Percentiles rank a stretch among this genome's conserved stretches.
Conservation (phyloP, 1,140 invertebrate genomes). For the Zaprionus kolodkinae region DNA sequence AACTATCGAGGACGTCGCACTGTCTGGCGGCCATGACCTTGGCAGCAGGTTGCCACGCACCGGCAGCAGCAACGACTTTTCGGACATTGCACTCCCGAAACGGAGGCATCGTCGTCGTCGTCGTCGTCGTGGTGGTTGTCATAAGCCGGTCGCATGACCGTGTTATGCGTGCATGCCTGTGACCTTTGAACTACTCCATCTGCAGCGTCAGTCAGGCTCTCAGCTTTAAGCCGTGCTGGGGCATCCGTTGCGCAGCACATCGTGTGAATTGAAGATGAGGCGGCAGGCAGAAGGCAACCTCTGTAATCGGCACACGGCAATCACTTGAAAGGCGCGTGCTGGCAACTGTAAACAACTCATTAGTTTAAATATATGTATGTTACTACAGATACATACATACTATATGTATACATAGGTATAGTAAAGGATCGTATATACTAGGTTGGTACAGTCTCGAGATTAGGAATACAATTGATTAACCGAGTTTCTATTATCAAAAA, state of each 20-base stretch:
- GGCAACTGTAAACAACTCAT: constrained; percentile 40
- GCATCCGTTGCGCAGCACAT: constrained; percentile 24
- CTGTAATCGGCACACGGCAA: constrained; percentile 52
- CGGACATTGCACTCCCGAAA: constrained; percentile 26
- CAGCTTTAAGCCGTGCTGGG: not conserved
- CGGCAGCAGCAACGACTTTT: constrained; percentile 6
- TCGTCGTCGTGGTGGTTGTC: not conserved
- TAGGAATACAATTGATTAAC: constrained; percentile 32
- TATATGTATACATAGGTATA: not conserved
- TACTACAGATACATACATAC: not conserved
- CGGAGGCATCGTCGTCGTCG: constrained; percentile 7
- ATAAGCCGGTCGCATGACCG: constrained; percentile 1
- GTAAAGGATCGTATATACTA: constrained; percentile 12
- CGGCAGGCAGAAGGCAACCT: constrained; percentile 24
- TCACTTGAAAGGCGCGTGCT: constrained; percentile 45
- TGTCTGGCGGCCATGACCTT: constrained; percentile 34
- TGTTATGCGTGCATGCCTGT: constrained; percentile 16
- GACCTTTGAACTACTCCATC: constrained; percentile 50
- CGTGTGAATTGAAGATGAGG: constrained; percentile 22
- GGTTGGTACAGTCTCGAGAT: constrained; percentile 18
- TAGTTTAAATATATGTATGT: constrained; percentile 4
- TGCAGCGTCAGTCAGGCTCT: constrained; percentile 9
- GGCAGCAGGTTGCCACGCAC: constrained; percentile 5
- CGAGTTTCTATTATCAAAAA: constrained; percentile 25
- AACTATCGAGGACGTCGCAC: constrained; percentile 35